phyloP scores from a whole-genome alignment of 2,797 vertebrate genomes.

The Eremophila alpestris region DNA sequence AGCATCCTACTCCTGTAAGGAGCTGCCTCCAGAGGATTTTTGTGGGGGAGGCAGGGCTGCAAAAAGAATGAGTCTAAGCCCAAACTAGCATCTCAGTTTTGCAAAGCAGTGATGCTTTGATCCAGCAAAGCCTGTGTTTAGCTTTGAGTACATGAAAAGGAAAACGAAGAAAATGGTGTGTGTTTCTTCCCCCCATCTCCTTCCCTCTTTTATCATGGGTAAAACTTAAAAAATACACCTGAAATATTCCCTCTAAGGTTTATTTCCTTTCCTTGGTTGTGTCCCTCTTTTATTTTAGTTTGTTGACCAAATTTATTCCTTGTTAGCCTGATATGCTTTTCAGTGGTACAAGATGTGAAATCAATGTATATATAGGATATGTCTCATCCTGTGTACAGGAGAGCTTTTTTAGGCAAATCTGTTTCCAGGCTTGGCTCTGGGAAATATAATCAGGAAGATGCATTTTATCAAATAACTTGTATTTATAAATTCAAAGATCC shows the following conservation, averaged over 20 bases:
- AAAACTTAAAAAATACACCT: neutral
- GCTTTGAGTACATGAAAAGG: neutral
- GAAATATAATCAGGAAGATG: neutral
- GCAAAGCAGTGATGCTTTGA: neutral
- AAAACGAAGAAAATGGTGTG: neutral
- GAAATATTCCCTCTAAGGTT: neutral
- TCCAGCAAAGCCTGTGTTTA: neutral
- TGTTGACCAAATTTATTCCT: neutral
- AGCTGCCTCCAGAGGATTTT: neutral
- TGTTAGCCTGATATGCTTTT: neutral
- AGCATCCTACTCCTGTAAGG: neutral
- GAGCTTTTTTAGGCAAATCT: neutral
- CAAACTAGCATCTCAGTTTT: neutral
- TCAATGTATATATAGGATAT: neutral
- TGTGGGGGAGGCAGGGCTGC: neutral
- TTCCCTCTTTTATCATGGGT: neutral
- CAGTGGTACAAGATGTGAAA: neutral
- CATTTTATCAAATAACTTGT: neutral
- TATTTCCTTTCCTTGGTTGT: neutral
- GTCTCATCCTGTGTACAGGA: neutral
- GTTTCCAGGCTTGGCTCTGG: neutral
- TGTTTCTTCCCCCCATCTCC: neutral
- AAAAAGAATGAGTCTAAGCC: neutral
- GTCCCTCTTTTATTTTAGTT: neutral
- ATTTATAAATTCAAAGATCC: neutral